Base-by-base conservation (phyloP, 2,797 vertebrate genomes). In the Apodemus agrarius region DNA sequence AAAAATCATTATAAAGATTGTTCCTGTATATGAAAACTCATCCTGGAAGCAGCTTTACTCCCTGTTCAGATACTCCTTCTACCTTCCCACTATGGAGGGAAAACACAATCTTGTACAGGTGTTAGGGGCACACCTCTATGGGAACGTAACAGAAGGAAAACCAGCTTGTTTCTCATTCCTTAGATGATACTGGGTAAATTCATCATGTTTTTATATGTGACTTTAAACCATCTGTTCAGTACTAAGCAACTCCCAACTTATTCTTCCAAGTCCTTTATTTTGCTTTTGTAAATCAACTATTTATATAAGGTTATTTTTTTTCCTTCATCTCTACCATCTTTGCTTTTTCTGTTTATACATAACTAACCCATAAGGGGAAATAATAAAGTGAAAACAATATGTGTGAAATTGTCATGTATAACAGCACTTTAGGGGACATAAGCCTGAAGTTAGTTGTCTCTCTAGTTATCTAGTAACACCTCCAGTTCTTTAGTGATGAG, bases 91-190 rank as follows among this genome's bases (percentile, higher is more conserved):
- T 37, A 37, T 52, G n/a, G 40, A 90, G 34, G 43, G 54, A 59
- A 9, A n/a, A 4, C 49, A 21, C 19, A 94, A 26, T 61, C 6
- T 19, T 72, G 34, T 1, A 2, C 13, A 89, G 24, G 17, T 74
- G 7, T 78, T 78, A 57, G 8, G 63, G 46, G 26, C 7, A 24
- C 26, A 81, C 11, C 40, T 16, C 14, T 75, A 95, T 37, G 13
- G 81, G 67, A 87, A 89, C 65, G 13, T 57, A 69, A 2, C 67
- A 85, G 31, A 34, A 65, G 49, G 43, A 74, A 87, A 96, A 61
- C 57, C 34, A 37, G 76, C 69, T 89, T 74, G 11, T 93, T 75
- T 96, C 65, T 49, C 57, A 24, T 87, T 75, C 34, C 74, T 95
- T 72, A 65, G 78, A 90, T 72, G n/a, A 34, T 90, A 43, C 26